Percentiles rank a stretch among this genome's conserved stretches.
These are phyloP conservation scores for Amitus sp. DNA, from an alignment of 2,888 invertebrate species.

Conservation along the genomic window DNA sequence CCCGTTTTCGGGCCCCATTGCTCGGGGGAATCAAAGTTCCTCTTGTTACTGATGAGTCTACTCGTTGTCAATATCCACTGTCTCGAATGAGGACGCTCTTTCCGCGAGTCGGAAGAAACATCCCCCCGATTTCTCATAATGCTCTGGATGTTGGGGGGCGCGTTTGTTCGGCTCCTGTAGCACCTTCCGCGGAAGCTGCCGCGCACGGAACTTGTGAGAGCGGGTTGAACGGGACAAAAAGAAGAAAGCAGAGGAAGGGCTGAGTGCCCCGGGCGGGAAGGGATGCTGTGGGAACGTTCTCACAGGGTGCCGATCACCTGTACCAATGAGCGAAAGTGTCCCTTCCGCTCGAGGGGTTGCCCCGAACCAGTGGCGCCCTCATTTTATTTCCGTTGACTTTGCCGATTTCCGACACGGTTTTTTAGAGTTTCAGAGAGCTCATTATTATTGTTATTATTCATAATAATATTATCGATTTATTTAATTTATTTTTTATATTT, in stretches of 20 bases:
- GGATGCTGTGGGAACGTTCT: slow-evolving; percentile 63
- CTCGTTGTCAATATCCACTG: slow-evolving; percentile 54
- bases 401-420: too few relatives aligned
- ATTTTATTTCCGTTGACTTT: too few relatives aligned
- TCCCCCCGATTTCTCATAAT: slow-evolving; percentile 60
- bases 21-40: too few relatives aligned
- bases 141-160: slow-evolving; percentile 47
- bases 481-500: too few relatives aligned
- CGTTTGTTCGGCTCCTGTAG: slow-evolving; percentile 46
- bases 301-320: slow-evolving; percentile 61
- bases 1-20: too few relatives aligned
- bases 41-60: slow-evolving; percentile 46
- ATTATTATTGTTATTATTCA: too few relatives aligned
- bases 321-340: slow-evolving; percentile 47
- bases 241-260: slow-evolving; percentile 30
- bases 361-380: too few relatives aligned
- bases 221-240: slow-evolving; percentile 25
- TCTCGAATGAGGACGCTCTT: slow-evolving; percentile 53
- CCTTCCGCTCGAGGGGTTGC: too few relatives aligned
- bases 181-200: slow-evolving; percentile 44
- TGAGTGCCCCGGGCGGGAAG: too few relatives aligned
- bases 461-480: too few relatives aligned
- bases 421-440: too few relatives aligned
- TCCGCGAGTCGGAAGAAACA: slow-evolving; percentile 53
- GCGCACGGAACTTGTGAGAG: slow-evolving; percentile 25